These are phyloP conservation scores for Aspidapion aeneum DNA, from an alignment of 2,888 invertebrate species.

Conservation along the genomic window DNA sequence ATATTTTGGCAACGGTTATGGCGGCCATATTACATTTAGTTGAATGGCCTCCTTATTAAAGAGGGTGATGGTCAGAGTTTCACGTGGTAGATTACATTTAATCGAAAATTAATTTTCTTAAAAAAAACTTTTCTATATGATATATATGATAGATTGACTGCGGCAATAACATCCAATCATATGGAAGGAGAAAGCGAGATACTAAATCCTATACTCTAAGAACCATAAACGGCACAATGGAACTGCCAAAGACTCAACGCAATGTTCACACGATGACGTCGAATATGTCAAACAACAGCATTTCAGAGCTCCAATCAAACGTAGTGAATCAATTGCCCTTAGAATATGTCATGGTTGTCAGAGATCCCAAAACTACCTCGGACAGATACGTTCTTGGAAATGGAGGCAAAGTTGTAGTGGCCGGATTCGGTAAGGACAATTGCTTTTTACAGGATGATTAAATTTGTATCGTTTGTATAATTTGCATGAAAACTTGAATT, in stretches of 20 bases:
- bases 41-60: no score
- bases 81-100: no score
- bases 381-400: slow-evolving; percentile 64
- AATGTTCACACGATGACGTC: not conserved
- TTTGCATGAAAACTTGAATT: no score
- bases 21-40: no score
- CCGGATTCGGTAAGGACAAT: slow-evolving; percentile 51
- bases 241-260: slow-evolving; percentile 5
- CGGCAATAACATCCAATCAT: slow-evolving; percentile 31
- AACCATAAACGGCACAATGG: slow-evolving; percentile 33
- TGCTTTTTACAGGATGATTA: no score
- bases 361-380: slow-evolving; percentile 54
- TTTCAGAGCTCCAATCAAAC: slow-evolving; percentile 15
- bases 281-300: not conserved
- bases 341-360: slow-evolving; percentile 57
- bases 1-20: no score
- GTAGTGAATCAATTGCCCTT: slow-evolving; percentile 49
- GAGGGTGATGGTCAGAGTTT: no score
- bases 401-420: slow-evolving; percentile 53
- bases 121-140: no score
- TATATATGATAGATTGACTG: slow-evolving; percentile 51
- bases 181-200: slow-evolving; percentile 42
- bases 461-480: no score
- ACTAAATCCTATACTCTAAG: slow-evolving; percentile 23
- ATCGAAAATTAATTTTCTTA: no score